Conservation (phyloP, 2,113 vertebrate species). For the Grantiella picta region DNA sequence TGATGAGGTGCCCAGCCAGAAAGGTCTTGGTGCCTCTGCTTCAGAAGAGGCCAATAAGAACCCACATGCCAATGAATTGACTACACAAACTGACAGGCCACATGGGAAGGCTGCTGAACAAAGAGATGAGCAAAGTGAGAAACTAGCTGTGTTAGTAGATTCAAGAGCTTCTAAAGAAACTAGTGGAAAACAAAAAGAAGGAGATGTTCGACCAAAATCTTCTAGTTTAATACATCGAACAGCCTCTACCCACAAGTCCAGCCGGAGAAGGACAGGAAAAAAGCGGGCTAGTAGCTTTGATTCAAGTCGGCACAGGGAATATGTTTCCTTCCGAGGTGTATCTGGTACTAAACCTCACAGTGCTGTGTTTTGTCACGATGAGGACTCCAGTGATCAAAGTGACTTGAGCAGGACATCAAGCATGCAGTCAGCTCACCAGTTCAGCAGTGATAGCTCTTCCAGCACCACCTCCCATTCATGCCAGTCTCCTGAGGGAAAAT, state of each 20-base stretch:
- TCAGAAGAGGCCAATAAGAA: slow-evolving; percentile 97
- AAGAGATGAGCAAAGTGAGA: slow-evolving; percentile 68
- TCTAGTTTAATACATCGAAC: slow-evolving; percentile 82
- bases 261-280: slow-evolving; percentile 86
- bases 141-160: slow-evolving; percentile 59
- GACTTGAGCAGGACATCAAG: slow-evolving; percentile 94
- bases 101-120: slow-evolving; percentile 61
- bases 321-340: slow-evolving; percentile 81
- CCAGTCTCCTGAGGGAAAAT: slow-evolving; percentile 88
- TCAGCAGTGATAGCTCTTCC: slow-evolving; percentile 94
- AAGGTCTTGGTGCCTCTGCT: slow-evolving; percentile 75
- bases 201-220: slow-evolving; percentile 79
- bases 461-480: slow-evolving; percentile 90
- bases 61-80: slow-evolving; percentile 93
- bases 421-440: slow-evolving; percentile 87
- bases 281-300: slow-evolving; percentile 98
- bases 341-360: slow-evolving; percentile 87
- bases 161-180: slow-evolving; percentile 70
- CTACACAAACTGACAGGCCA: slow-evolving; percentile 66
- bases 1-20: slow-evolving; percentile 59
- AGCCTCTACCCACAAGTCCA: slow-evolving; percentile 76
- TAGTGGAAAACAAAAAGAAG: slow-evolving; percentile 75
- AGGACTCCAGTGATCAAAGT: slow-evolving; percentile 96
- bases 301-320: slow-evolving; percentile 91
- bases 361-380: slow-evolving; percentile 85